Base-by-base conservation (phyloP, 2,797 vertebrate species). In the Rhinella marina region DNA sequence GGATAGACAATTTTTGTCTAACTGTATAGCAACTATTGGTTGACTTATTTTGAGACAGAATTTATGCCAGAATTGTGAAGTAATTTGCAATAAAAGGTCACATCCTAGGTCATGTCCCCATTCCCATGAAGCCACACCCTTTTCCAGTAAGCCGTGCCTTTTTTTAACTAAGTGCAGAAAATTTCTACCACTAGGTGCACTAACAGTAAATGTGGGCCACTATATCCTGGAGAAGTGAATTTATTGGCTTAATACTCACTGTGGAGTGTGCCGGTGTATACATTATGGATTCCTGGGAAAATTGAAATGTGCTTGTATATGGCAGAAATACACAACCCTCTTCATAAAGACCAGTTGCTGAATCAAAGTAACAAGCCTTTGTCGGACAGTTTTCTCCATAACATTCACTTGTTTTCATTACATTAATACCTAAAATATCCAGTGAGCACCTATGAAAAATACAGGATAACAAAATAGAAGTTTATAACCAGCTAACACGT, bases 391-490 rank as follows among this genome's bases (percentile, higher is more conserved):
- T 86, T 0, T 90, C 89, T 56, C 92, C 92, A 72, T 90, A 89
- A 90, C 92, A 92, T 9, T 90, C 88, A 54, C 81, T 52, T 17
- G 81, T 82, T 62, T 90, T 86, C 41, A 92, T 59, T 59, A 64
- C 72, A 48, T 85, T 81, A 3, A 2, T 89, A 32, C 90, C 94
- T 16, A 80, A 73, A 14, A 95, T 90, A 1, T 93, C 89, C 85
- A 90, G 89, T 11, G 92, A 92, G 89, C 95, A 95, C 80, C 95
- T 96, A 61, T 0, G 7, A 68, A 48, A 23, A 68, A n/a, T 10
- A 48, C 12, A 64, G 21, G 19, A 61, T 32, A 76, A 6, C 0
- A 21, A 76, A 27, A 41, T 41, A 4, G 4, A 76, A 0, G 17
- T 50, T 21, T 48, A 16, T 7, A 27, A 48, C 32, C 2, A 11